Evolutionary conservation across 2,888 invertebrate genomes (phyloP), one percentile per base, ranked within the genome.

Genomic region (Himalopsyche kuldschensis): DNA sequence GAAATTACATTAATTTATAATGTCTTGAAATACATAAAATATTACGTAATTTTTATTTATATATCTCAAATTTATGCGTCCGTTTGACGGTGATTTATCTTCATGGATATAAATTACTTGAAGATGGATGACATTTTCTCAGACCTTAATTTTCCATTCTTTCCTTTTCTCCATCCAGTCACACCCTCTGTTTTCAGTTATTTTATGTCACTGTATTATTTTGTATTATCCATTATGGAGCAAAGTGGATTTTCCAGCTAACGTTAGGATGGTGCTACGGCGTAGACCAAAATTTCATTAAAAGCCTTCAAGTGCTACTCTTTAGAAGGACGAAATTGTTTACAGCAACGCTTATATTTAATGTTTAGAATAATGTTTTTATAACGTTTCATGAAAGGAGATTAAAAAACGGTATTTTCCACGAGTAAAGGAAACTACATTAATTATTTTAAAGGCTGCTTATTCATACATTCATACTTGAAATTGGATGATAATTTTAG

Each of bases 21-120:
- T n/a, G n/a, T n/a, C n/a, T n/a, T n/a, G n/a, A n/a, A n/a, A n/a
- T n/a, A n/a, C n/a, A n/a, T n/a, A 35, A 35, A 11, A 41, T 15
- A 41, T 41, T 1, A 15, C 1, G 11, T 41, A 41, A 15, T 15
- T 41, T 41, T 41, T 41, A 41, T 41, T 15, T 41, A 41, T 41
- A 10, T 8, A 8, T 8, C n/a, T n/a, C 8, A 41, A 3, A 8
- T 10, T 8, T 41, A 41, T 27, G n/a, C n/a, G 47, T 75, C 75
- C 77, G 20, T 76, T 20, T 69, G 35, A 75, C 75, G 84, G 82
- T 85, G 85, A 85, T 85, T 85, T 84, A 85, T 85, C 85, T 84
- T 84, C 84, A 31, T 20, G 77, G 77, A 85, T 83, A 85, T 84
- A 85, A 85, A 85, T 85, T 84, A 85, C 83, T 80, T 63, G 81